Base-by-base conservation (phyloP, 2,888 invertebrate genomes). In the Spisula subtruncata region DNA sequence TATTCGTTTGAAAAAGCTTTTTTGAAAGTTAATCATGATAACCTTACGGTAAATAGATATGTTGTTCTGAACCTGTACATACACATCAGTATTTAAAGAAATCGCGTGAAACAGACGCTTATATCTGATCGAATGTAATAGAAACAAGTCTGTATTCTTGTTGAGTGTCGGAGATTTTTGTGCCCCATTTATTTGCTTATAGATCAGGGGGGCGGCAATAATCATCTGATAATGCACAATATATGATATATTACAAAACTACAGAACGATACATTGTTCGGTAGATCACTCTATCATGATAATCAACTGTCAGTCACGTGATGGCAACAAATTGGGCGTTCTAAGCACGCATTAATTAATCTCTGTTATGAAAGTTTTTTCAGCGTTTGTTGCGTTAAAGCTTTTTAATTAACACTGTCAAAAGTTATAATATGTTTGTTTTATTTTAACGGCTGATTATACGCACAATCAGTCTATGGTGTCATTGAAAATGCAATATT, bases 131-230 rank as follows among this genome's bases (percentile, higher is more conserved):
- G 35, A 60, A 83, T 41, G 83, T 83, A 83, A 83, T 83, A 41
- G 66, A 66, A 83, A 83, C 83, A 4, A 48, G 83, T 83, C 83
- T 83, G 83, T 83, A 83, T 83, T 41, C 83, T 35, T 14, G 83
- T 41, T 83, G 66, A 83, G 66, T 83, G 54, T 66, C 14, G 46
- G 6, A 83, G 83, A 83, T 83, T 83, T 66, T 83, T 66, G 66
- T 25, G 46, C 29, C 41, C 83, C 41, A 46, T 66, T 75, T 83
- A 41, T 41, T 83, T 83, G 46, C n/a, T 66, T 83, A 83, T 83
- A 83, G 46, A 66, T 66, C 35, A 16, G 66, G 66, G 46, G 83
- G 66, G 83, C 83, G 83, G 46, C 83, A 32, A 35, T 32, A 32
- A 25, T 35, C 32, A 75, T 75, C 75, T 75, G 75, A 75, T 75